These are phyloP conservation scores for Xenopus tropicalis DNA, from an alignment of 2,113 vertebrate genomes.

Conservation along the genomic window DNA sequence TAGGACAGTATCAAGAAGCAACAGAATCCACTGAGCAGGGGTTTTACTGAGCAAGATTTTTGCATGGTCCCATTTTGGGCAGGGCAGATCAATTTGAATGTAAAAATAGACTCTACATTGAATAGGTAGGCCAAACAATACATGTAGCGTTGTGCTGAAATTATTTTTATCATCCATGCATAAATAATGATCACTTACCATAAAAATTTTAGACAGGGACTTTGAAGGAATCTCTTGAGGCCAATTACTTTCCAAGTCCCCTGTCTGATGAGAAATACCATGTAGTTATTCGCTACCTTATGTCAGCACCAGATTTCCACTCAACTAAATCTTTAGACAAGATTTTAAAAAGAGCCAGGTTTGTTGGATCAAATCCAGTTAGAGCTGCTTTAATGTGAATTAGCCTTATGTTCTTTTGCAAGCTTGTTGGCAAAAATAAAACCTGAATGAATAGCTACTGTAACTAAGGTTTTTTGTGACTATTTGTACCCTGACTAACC, in stretches of 20 bases:
- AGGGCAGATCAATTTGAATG: too few species aligned
- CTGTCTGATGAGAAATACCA: not conserved
- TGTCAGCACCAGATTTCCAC: slow-evolving; percentile 50
- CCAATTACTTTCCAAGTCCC: slow-evolving; percentile 25
- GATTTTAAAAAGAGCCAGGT: slow-evolving; percentile 37
- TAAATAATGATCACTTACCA: not conserved
- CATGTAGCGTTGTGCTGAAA: not conserved
- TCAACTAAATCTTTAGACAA: slow-evolving; percentile 46
- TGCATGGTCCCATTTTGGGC: too few species aligned
- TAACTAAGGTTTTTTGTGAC: slow-evolving; percentile 27
- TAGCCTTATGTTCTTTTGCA: slow-evolving; percentile 54
- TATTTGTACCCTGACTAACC: slow-evolving; percentile 15
- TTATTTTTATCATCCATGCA: slow-evolving; percentile 1
- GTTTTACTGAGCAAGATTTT: too few species aligned
- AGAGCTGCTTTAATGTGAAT: slow-evolving; percentile 58
- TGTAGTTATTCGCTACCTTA: slow-evolving; percentile 8
- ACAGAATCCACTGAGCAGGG: too few species aligned
- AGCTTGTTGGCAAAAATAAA: slow-evolving; percentile 52
- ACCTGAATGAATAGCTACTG: slow-evolving; percentile 11
- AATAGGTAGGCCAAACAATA: too few species aligned
- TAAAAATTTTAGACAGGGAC: slow-evolving; percentile 8
- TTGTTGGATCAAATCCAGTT: slow-evolving; percentile 53
- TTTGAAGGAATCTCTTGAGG: slow-evolving; percentile 20
- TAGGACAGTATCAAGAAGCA: too few species aligned
- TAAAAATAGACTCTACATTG: too few species aligned